Conservation (phyloP, 2,113 vertebrate species). For the Oncorhynchus kisutch region DNA sequence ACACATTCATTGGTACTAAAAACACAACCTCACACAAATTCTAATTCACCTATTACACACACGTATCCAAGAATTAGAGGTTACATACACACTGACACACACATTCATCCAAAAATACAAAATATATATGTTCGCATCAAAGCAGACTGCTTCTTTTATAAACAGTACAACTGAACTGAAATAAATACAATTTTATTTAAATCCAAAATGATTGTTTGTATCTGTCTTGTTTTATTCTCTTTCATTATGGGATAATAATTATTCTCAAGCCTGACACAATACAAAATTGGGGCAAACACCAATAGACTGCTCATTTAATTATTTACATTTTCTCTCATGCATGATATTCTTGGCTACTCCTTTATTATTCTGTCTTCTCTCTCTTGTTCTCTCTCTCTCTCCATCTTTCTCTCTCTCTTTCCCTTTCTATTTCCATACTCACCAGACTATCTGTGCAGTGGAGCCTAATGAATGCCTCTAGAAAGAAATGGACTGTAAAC, state of each 20-base stretch:
- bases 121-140: slow-evolving; percentile 21
- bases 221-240: too few relatives aligned
- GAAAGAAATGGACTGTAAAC: too few relatives aligned
- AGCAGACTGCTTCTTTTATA: slow-evolving; percentile 39
- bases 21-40: not conserved
- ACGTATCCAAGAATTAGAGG: not conserved
- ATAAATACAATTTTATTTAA: slow-evolving; percentile 38
- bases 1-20: not conserved
- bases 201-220: slow-evolving; percentile 30
- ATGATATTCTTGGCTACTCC: too few relatives aligned
- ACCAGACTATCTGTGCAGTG: too few relatives aligned
- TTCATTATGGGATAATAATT: too few relatives aligned
- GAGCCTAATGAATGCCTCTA: too few relatives aligned
- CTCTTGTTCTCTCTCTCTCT: too few relatives aligned
- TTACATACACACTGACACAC: slow-evolving; percentile 9
- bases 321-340: too few relatives aligned
- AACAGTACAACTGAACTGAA: slow-evolving; percentile 23
- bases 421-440: too few relatives aligned
- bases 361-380: too few relatives aligned
- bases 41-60: not conserved
- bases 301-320: not conserved
- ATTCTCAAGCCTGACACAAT: slow-evolving; percentile 1
- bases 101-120: slow-evolving; percentile 9
- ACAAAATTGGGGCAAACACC: too few relatives aligned
- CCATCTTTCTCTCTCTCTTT: too few relatives aligned